Percentiles rank a stretch among this genome's conserved stretches.
phyloP scores from a whole-genome alignment of 2,113 vertebrate genomes.

The Odontophorus gujanensis region DNA sequence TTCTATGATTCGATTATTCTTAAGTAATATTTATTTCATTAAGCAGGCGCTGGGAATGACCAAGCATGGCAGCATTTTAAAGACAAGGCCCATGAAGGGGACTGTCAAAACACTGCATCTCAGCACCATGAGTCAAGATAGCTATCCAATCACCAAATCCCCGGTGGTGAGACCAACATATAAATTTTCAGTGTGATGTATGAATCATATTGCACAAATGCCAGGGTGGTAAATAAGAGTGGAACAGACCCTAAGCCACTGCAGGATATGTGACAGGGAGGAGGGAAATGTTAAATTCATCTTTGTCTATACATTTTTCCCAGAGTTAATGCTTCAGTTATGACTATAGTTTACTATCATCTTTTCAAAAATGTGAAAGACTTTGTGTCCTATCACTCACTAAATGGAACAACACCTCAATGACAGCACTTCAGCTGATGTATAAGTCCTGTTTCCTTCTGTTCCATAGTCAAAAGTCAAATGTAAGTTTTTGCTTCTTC shows the following conservation, averaged over 20 bases:
- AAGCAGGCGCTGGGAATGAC: neutral
- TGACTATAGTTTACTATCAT: neutral
- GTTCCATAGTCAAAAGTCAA: neutral
- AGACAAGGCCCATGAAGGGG: neutral
- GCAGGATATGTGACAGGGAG: neutral
- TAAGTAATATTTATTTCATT: neutral
- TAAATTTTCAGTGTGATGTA: neutral
- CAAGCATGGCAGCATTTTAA: accelerated
- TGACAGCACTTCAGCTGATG: neutral
- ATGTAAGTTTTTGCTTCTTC: neutral
- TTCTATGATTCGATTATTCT: neutral
- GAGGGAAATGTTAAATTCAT: neutral
- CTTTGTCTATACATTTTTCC: neutral
- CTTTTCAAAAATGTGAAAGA: neutral
- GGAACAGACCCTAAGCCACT: neutral
- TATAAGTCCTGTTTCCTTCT: neutral
- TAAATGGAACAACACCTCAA: neutral
- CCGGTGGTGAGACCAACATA: neutral
- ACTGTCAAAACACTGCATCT: accelerated
- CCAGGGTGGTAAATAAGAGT: neutral
- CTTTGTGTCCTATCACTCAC: neutral
- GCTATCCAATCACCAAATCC: neutral
- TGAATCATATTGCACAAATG: neutral
- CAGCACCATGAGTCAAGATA: neutral
- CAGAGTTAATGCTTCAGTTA: neutral